Evolutionary conservation across 2,797 vertebrate species (phyloP).

Genomic region (Spinus olivaceus): DNA sequence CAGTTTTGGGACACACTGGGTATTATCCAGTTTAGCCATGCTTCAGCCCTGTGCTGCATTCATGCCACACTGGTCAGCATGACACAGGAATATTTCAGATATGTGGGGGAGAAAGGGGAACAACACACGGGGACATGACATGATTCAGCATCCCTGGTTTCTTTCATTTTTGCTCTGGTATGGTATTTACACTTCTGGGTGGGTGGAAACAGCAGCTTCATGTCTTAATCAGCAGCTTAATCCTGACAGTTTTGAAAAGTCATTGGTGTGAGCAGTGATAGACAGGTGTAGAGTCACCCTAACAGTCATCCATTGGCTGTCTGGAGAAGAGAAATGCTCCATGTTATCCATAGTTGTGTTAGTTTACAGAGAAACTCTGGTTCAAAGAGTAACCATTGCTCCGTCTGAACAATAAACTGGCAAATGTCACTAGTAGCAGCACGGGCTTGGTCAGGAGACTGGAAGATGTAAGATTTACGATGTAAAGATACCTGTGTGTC

Average conservation of each 20-base stretch:
- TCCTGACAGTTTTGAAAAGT: not conserved
- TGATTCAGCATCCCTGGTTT: not conserved
- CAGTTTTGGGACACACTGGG: not conserved
- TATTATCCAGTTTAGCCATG: not conserved
- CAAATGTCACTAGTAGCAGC: not conserved
- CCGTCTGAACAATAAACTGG: not conserved
- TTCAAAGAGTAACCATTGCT: not conserved
- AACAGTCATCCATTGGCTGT: not conserved
- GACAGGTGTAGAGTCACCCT: not conserved
- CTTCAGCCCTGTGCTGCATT: not conserved
- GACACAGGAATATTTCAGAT: not conserved
- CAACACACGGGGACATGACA: not conserved
- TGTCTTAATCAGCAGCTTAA: not conserved
- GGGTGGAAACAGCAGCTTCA: not conserved
- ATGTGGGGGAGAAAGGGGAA: not conserved
- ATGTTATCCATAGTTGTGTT: not conserved
- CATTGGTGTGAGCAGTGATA: not conserved
- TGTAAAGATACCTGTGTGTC: not conserved
- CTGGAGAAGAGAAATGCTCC: not conserved
- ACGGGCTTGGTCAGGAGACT: not conserved
- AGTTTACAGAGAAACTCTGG: not conserved
- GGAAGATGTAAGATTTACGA: not conserved
- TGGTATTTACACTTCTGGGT: not conserved
- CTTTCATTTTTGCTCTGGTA: not conserved
- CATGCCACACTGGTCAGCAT: rapidly evolving